Percentiles rank a stretch among this genome's conserved stretches.
Conservation (phyloP, 1,140 invertebrate species). For the Parasteatoda tepidariorum region DNA sequence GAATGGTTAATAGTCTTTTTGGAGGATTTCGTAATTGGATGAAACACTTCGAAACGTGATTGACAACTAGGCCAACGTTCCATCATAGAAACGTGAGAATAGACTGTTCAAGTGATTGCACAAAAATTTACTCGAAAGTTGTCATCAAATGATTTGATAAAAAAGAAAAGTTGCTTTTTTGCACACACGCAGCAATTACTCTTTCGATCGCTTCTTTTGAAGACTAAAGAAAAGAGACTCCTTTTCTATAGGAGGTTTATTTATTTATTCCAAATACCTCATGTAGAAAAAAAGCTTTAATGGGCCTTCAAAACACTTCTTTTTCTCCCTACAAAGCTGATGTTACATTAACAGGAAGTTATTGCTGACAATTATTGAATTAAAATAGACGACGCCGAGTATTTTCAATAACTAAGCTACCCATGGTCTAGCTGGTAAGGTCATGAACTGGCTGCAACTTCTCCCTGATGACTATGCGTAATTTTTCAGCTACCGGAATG, state of each 20-base stretch:
- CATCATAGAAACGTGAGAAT: constrained; percentile 37
- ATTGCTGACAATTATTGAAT: background rate
- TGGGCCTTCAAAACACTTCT: constrained; percentile 7
- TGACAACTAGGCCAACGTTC: constrained; percentile 24
- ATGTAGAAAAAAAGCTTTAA: constrained; percentile 2
- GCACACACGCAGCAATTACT: constrained; percentile 26
- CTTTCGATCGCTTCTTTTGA: background rate
- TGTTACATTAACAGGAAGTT: background rate
- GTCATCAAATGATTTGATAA: constrained; percentile 23
- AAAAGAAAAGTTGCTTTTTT: constrained; percentile 34
- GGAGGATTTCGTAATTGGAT: constrained; percentile 41
- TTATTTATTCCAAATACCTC: constrained; percentile 18
- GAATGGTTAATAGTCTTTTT: constrained; percentile 50
- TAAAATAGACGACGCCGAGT: background rate
- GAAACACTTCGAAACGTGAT: constrained; percentile 30
- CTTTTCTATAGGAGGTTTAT: background rate
- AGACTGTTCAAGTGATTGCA: constrained; percentile 21
- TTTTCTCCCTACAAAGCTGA: background rate
- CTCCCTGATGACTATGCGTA: too few relatives aligned
- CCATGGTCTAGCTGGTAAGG: background rate
- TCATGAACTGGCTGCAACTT: background rate
- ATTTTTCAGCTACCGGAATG: too few relatives aligned
- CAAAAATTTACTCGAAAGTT: constrained; percentile 14
- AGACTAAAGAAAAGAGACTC: background rate
- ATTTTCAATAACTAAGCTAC: background rate